phyloP scores from a whole-genome alignment of 2,113 vertebrate genomes.

The Sturnus vulgaris region DNA sequence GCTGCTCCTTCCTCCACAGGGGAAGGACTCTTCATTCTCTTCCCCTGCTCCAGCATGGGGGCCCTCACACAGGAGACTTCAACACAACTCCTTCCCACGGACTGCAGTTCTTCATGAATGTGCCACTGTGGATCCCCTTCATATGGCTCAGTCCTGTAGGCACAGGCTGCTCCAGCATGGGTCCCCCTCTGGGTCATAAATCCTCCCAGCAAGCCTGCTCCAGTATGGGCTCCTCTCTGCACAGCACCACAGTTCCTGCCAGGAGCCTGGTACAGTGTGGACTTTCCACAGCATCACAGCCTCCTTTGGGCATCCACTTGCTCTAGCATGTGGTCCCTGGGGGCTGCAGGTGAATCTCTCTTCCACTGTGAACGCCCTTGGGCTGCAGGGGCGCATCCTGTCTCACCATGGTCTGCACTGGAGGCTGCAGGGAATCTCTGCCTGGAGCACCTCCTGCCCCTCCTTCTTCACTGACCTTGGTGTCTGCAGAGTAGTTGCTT shows the following conservation, averaged over 20 bases:
- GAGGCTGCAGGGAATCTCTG: not conserved
- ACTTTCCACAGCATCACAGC: not conserved
- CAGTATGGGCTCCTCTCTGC: not conserved
- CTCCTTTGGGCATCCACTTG: not conserved
- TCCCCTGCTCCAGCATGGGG: not conserved
- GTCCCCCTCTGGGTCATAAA: not conserved
- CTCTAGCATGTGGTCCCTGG: not conserved
- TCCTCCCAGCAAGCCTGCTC: not conserved
- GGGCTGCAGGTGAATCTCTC: not conserved
- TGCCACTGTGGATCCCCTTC: not conserved
- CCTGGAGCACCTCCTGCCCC: not conserved
- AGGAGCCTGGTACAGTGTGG: not conserved
- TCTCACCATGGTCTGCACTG: not conserved
- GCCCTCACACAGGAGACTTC: not conserved
- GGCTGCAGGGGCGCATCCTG: not conserved
- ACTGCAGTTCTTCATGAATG: not conserved
- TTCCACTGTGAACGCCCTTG: not conserved
- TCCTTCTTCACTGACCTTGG: not conserved
- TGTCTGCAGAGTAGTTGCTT: not conserved
- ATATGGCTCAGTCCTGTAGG: not conserved
- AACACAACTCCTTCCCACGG: rapidly evolving
- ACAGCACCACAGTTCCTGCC: not conserved
- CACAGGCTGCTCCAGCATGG: not conserved
- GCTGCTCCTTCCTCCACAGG: not conserved
- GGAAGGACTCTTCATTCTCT: not conserved